Evolutionary conservation across 64 coral and sea anemone species (phyloP).

Genomic region (Stichodactyla mertensii): DNA sequence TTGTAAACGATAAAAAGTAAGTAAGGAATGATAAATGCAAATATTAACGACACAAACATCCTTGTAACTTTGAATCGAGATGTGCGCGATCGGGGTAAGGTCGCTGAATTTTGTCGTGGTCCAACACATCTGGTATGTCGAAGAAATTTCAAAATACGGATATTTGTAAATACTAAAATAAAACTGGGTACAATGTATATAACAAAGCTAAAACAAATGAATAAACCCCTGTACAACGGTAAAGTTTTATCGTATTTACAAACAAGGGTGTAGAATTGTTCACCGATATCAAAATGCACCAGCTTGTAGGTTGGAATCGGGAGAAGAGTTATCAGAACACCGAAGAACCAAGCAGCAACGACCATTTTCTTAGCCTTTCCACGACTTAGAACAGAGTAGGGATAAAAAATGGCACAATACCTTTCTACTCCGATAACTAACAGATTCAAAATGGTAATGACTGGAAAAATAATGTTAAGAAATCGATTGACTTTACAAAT

Average conservation of each 20-base stretch:
- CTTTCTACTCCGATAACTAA: too few relatives aligned
- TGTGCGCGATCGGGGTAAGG: not conserved
- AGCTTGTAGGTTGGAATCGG: too few relatives aligned
- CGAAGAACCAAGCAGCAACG: too few relatives aligned
- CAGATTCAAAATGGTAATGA: too few relatives aligned
- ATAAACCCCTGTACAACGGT: not conserved
- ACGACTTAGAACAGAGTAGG: too few relatives aligned
- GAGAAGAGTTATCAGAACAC: too few relatives aligned
- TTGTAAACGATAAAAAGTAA: not conserved
- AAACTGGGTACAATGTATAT: not conserved
- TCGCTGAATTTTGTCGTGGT: not conserved
- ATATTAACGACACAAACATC: not conserved
- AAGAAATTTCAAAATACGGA: not conserved
- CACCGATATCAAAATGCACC: not conserved
- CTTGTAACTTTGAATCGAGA: not conserved
- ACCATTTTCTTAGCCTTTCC: too few relatives aligned
- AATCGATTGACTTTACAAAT: too few relatives aligned
- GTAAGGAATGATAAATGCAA: not conserved
- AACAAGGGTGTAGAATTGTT: not conserved
- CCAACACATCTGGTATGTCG: not conserved
- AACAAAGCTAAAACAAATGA: not conserved
- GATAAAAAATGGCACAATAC: too few relatives aligned
- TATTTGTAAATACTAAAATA: not conserved
- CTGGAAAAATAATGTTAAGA: too few relatives aligned
- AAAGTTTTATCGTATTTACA: not conserved